Evolutionary conservation across 1,140 invertebrate species (phyloP), one percentile per base, ranked within the genome.

Genomic region (Helicorthomorpha holstii): DNA sequence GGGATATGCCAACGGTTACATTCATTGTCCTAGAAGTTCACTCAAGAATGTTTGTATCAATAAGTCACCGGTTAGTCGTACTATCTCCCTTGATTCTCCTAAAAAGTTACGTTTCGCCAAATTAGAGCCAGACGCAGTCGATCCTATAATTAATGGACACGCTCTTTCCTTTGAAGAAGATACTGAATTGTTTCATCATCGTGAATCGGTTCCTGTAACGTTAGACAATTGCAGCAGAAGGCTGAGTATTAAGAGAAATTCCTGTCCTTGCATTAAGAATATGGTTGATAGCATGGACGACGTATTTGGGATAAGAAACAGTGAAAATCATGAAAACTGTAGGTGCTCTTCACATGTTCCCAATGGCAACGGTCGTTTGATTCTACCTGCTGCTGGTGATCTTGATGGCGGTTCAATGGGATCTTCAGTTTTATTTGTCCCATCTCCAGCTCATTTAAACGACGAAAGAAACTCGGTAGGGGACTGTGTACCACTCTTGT

Each of bases 51-150:
- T 19, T 1, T 21, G 46, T 16, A 24, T 27, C 1, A 16, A 25
- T 1, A 24, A 54, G 3, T 29, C 48, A 16, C 27, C 41, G 42
- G 70, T 58, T 2, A 61, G 68, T 14, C 70, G 82, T 51, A 83
- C 80, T 58, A 80, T 79, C 48, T 85, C 82, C 60, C 72, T 83
- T 56, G 83, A 86, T 63, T 85, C 82, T 24, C 82, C 82, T 23
- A 85, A 86, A 61, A 78, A 79, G 57, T 62, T 86, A 27, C 66
- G 83, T 43, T 86, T 86, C 59, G 82, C 82, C 1, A 79, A 53
- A 22, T 42, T 25, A 19, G 44, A 21, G 19, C 25, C 44, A 7
- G 7, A 4, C 25, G 25, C 7, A 25, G 19, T 7, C 44, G 44
- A 12, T 41, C 38, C 12, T n/a, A n/a, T 34, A 34, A 16, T 34